Percentiles rank a stretch among this genome's conserved stretches.
phyloP scores from a whole-genome alignment of 1,140 invertebrate genomes.

The Drosophila elegans region DNA sequence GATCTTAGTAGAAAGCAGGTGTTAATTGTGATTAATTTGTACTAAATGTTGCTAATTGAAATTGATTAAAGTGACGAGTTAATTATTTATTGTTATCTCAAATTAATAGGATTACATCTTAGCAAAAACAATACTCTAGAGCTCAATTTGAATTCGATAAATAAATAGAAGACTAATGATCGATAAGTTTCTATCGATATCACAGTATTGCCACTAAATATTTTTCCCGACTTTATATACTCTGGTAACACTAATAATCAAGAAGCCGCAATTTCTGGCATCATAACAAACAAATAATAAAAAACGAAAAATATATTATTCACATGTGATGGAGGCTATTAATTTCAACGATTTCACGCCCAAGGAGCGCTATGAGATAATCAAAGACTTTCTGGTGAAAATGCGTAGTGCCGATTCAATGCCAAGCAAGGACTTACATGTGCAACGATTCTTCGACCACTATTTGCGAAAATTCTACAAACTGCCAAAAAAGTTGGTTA shows the following conservation, averaged over 20 bases:
- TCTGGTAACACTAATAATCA: conserved; percentile 4
- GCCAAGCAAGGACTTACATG: conserved; percentile 32
- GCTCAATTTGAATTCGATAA: conserved; percentile 1
- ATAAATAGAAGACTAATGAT: not conserved
- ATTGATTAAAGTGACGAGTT: not conserved
- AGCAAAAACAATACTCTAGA: no score
- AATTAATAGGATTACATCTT: no score
- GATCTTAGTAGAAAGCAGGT: not conserved
- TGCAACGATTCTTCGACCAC: conserved; percentile 60
- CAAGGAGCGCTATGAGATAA: conserved; percentile 63
- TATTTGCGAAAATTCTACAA: conserved; percentile 77
- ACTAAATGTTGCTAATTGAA: not conserved
- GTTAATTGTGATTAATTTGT: not conserved
- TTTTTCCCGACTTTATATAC: not conserved
- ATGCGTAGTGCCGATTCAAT: conserved; percentile 47
- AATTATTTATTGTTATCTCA: no score
- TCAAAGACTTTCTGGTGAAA: conserved; percentile 57
- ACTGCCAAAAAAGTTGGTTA: conserved; percentile 59
- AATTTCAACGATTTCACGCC: conserved; percentile 65
- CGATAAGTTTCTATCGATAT: conserved; percentile 12
- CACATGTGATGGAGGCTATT: conserved; percentile 51
- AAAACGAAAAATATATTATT: not conserved
- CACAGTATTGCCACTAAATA: conserved; percentile 9
- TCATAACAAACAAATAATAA: conserved; percentile 37
- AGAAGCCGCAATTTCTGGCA: conserved; percentile 60